These are phyloP conservation scores for Pelodytes ibericus DNA, from an alignment of 2,797 vertebrate species.

Conservation along the genomic window DNA sequence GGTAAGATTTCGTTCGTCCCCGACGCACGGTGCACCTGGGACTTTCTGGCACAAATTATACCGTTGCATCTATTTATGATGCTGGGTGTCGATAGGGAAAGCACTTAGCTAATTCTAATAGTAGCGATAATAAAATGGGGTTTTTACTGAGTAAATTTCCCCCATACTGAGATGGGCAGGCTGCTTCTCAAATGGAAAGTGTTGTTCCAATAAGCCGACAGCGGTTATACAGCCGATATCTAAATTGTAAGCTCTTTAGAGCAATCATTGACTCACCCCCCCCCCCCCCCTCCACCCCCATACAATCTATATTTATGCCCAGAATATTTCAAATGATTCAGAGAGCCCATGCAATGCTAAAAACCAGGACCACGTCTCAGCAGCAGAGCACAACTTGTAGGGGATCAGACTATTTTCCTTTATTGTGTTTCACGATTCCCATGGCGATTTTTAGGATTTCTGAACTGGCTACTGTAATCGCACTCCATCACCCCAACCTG, in stretches of 20 bases:
- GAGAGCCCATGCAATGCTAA: neutral
- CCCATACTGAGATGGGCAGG: slow-evolving; percentile 54
- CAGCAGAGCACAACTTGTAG: too few species aligned
- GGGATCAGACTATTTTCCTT: too few species aligned
- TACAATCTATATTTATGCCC: slow-evolving; percentile 36
- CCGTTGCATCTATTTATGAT: slow-evolving; percentile 56
- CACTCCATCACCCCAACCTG: too few species aligned
- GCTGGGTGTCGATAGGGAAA: slow-evolving; percentile 65
- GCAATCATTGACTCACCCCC: slow-evolving; percentile 32
- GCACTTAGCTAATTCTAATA: slow-evolving; percentile 59
- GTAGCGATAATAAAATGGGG: slow-evolving; percentile 57
- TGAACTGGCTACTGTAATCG: too few species aligned
- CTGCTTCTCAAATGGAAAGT: slow-evolving; percentile 22
- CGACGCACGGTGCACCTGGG: slow-evolving; percentile 71
- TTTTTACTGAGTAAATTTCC: slow-evolving; percentile 51
- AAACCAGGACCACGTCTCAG: too few species aligned
- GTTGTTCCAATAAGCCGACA: slow-evolving; percentile 28
- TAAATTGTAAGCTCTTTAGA: slow-evolving; percentile 53
- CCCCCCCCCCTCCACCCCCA: too few species aligned
- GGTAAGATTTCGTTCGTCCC: slow-evolving; percentile 92
- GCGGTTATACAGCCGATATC: slow-evolving; percentile 27
- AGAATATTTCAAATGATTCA: slow-evolving; percentile 25
- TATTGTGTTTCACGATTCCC: too few species aligned
- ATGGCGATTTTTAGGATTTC: too few species aligned
- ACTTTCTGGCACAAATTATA: slow-evolving; percentile 71